A percentile compares a stretch with the other conserved stretches of the same genome.
phyloP scores from a whole-genome alignment of 2,113 vertebrate species.

The Nothobranchius furzeri region DNA sequence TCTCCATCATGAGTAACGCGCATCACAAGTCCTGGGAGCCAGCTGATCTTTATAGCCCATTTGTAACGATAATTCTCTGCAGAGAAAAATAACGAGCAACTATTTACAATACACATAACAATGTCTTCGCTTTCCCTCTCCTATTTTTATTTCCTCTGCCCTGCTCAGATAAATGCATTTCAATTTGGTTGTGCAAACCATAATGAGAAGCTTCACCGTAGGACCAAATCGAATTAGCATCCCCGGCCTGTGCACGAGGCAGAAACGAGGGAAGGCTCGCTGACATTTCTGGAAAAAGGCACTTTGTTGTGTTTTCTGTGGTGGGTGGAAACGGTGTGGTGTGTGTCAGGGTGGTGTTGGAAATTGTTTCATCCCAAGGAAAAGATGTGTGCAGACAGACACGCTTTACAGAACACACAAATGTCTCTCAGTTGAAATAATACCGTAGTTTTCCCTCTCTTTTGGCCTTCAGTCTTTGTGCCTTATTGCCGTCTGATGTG shows the following conservation, averaged over 20 bases:
- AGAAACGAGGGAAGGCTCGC: not conserved
- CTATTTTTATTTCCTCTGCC: slow-evolving; percentile 13
- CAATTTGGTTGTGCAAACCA: slow-evolving; percentile 15
- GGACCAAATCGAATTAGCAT: not conserved
- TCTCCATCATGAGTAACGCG: slow-evolving; percentile 17
- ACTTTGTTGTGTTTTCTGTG: not conserved
- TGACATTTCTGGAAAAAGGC: slow-evolving; percentile 6
- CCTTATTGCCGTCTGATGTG: slow-evolving; percentile 26
- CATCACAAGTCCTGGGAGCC: slow-evolving; percentile 10
- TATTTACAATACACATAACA: slow-evolving; percentile 25
- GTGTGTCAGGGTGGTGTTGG: not conserved
- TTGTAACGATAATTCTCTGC: slow-evolving; percentile 11
- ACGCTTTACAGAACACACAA: not conserved
- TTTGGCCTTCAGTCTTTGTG: slow-evolving; percentile 13
- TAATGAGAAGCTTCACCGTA: slow-evolving; percentile 13
- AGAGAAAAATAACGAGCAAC: slow-evolving; percentile 12
- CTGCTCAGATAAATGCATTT: slow-evolving; percentile 20
- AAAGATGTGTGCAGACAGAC: not conserved
- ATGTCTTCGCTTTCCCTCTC: slow-evolving; percentile 9
- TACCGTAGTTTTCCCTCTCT: not conserved
- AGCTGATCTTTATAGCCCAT: slow-evolving; percentile 10
- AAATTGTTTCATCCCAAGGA: not conserved
- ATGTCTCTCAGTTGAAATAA: not conserved
- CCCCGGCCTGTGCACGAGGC: not conserved
- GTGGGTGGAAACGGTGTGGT: not conserved